phyloP scores from a whole-genome alignment of 2,113 vertebrate genomes.

The Vidua macroura region DNA sequence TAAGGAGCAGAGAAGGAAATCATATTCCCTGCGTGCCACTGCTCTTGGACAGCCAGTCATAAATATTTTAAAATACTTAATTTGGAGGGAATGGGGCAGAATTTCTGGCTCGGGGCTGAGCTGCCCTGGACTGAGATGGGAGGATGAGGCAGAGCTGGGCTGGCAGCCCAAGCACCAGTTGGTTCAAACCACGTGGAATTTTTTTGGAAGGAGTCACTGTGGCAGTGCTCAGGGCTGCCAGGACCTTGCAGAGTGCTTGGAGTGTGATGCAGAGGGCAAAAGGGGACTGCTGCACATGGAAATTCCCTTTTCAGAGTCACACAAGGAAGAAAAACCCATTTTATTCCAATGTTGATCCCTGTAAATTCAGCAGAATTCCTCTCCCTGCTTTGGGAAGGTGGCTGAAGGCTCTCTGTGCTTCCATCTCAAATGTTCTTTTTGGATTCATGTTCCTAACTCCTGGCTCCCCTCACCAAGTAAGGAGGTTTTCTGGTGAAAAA shows the following conservation, averaged over 20 bases:
- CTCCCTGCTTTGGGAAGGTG: too few relatives aligned
- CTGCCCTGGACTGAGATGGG: background rate
- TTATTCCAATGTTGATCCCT: too few relatives aligned
- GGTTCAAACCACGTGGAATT: background rate
- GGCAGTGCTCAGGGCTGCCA: background rate
- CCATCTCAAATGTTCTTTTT: background rate
- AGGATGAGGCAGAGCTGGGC: constrained; percentile 34
- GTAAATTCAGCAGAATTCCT: too few relatives aligned
- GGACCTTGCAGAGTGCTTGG: background rate
- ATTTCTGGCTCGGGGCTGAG: background rate
- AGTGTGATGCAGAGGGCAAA: background rate
- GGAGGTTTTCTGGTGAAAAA: background rate
- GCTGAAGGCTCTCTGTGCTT: background rate
- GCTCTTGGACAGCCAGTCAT: background rate
- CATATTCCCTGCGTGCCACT: rapidly evolving
- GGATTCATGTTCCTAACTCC: background rate
- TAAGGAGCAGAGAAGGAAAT: background rate
- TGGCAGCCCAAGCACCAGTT: constrained; percentile 24
- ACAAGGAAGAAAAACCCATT: too few relatives aligned
- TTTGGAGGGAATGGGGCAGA: background rate
- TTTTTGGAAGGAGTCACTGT: background rate
- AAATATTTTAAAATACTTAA: background rate
- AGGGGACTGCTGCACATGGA: background rate
- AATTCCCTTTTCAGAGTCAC: background rate
- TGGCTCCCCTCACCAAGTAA: background rate